Evolutionary conservation across 2,797 vertebrate species (phyloP).

Genomic region (Acanthiza pusilla): DNA sequence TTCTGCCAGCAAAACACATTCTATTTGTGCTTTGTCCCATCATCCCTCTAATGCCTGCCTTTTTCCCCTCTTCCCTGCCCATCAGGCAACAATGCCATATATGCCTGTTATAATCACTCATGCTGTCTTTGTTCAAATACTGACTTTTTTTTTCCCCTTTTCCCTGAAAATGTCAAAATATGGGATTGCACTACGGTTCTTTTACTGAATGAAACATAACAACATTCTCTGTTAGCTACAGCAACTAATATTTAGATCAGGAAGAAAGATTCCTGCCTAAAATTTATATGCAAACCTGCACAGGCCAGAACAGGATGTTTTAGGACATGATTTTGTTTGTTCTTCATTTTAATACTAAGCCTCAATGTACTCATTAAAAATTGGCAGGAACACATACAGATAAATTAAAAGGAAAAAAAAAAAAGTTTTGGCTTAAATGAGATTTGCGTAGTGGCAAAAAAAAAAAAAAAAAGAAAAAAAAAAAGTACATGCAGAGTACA

Average conservation of each 20-base stretch:
- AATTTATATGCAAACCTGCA: background rate
- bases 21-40: background rate
- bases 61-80: background rate
- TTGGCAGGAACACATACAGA: background rate
- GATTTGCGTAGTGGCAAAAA: background rate
- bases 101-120: background rate
- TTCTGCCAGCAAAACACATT: rapidly evolving
- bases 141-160: background rate
- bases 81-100: background rate
- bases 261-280: background rate
- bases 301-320: constrained; percentile 24
- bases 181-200: background rate
- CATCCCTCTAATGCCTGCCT: background rate
- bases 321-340: constrained; percentile 16
- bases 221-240: background rate
- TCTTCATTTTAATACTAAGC: background rate
- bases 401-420: background rate
- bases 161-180: background rate
- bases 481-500: background rate
- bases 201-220: background rate
- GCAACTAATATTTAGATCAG: background rate
- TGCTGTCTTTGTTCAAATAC: background rate
- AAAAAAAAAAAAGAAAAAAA: too few species aligned
- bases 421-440: background rate
- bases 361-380: background rate